Base-by-base conservation (phyloP, 1,140 invertebrate species). In the Orchesella cincta region DNA sequence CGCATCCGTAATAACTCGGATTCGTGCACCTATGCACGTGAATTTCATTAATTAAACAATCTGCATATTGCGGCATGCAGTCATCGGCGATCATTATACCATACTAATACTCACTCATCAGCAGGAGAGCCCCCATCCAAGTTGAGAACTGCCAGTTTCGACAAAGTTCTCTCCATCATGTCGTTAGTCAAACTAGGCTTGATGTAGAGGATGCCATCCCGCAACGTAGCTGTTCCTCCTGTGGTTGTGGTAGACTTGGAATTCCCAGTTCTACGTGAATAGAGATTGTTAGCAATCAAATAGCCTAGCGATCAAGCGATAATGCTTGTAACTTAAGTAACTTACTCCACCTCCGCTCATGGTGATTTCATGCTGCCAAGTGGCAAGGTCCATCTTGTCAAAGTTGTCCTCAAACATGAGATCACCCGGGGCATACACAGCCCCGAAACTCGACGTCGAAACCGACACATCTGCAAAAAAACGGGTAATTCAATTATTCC, bases 321-420 rank as follows among this genome's bases (percentile, higher is more conserved):
- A 79, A 34, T 79, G 62, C n/a, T 39, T 71, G 34, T 75, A 74
- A 71, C 76, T 1, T 71, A 8, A n/a, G 71, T 28, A 46, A 87
- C 88, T 87, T 85, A 90, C 89, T 29, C 90, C 90, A 78, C 90
- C 90, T 5, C 90, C 90, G 26, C 87, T 84, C 20, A 91, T 85
- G 0, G 90, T 91, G 67, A 89, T 88, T 83, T 91, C 90, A 83
- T 91, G 90, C 81, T 90, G 86, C 91, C 91, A 92, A 67, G 86
- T 88, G 76, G 87, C 84, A 5, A 88, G 83, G 81, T 91, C 87
- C 1, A 92, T 85, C 28, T 81, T 83, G 46, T 90, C 86, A 83
- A 92, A 92, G 28, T 91, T 86, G 51, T 92, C 91, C 74, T 89
- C 85, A 79, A 92, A 91, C 80, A 92, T 89, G 14, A 91, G 77